Evolutionary conservation across 2,113 vertebrate genomes (phyloP).

Genomic region (Martes martes): DNA sequence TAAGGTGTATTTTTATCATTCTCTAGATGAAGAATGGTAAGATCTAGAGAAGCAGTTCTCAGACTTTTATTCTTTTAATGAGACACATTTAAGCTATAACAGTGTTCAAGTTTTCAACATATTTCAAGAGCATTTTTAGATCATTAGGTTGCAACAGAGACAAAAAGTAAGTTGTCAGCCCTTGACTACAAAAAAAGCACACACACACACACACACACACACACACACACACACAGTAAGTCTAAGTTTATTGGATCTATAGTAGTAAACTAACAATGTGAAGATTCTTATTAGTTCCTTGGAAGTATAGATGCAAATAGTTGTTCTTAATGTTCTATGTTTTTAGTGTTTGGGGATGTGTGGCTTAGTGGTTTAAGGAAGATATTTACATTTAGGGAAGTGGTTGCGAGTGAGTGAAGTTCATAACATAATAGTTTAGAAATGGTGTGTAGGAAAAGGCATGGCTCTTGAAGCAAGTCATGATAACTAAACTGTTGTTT

Average conservation of each 20-base stretch:
- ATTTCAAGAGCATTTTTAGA: background rate
- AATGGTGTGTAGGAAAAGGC: background rate
- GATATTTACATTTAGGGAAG: background rate
- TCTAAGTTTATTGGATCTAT: background rate
- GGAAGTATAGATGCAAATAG: background rate
- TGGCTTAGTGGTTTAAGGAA: background rate
- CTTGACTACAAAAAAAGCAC: background rate
- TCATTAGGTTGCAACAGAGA: background rate
- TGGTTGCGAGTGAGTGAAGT: background rate
- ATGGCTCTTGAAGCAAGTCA: background rate
- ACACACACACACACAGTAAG: background rate
- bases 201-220: no score
- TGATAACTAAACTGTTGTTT: background rate
- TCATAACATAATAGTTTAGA: background rate
- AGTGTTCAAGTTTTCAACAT: background rate
- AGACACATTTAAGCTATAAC: background rate
- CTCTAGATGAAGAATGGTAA: background rate
- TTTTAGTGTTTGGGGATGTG: background rate
- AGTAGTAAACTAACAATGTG: background rate
- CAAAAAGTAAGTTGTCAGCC: background rate
- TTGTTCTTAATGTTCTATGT: background rate
- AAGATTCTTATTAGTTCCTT: background rate
- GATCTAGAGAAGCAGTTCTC: background rate
- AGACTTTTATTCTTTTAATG: background rate
- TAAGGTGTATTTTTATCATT: background rate